Evolutionary conservation across 2,888 invertebrate species (phyloP), one percentile per base, ranked within the genome.

Genomic region (Limnephilus marmoratus): DNA sequence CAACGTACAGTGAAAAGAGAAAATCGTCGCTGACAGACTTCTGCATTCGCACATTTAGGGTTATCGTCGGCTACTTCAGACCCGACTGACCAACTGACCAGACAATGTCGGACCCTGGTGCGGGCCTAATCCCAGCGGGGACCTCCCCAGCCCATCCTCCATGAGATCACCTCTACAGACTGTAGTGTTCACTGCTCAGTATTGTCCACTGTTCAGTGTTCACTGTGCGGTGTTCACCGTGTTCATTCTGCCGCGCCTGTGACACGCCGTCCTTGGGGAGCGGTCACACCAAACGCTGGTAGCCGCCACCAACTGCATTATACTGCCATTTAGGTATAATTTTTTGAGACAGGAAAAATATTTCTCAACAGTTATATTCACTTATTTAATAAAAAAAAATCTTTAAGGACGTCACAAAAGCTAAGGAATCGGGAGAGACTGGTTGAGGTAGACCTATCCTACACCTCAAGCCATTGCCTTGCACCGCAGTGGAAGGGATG

Each of bases 281-380:
- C 29, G 45, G 29, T 87, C 53, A 87, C 86, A 31, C 86, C 86
- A 45, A 87, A 87, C n/a, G 45, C 49, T 87, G 45, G 86, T 87
- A 49, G 86, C 86, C 83, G 83, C 83, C 11, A 68, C 18, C 18
- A 18, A 68, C 53, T 18, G 24, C 1, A 5, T 24, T 68, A 3
- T 24, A 7, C 2, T 0, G 24, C 68, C 53, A 68, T 68, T 68
- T 68, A 37, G 37, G 37, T 37, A 1, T 68, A n/a, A 68, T 68
- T n/a, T 7, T 68, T 68, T 13, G 13, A 2, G 3, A 0, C 45
- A 1, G 12, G 37, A 4, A 37, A 45, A 45, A 41, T 41, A 41
- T 41, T 41, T 41, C 9, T 41, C 41, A 41, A 45, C 11, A 45
- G 12, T 45, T 45, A 1, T 45, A 45, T 45, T 7, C 1, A 2